Percentiles rank a stretch among this genome's conserved stretches.
These are phyloP conservation scores for Dryobota labecula DNA, from an alignment of 2,888 invertebrate genomes.

Conservation along the genomic window DNA sequence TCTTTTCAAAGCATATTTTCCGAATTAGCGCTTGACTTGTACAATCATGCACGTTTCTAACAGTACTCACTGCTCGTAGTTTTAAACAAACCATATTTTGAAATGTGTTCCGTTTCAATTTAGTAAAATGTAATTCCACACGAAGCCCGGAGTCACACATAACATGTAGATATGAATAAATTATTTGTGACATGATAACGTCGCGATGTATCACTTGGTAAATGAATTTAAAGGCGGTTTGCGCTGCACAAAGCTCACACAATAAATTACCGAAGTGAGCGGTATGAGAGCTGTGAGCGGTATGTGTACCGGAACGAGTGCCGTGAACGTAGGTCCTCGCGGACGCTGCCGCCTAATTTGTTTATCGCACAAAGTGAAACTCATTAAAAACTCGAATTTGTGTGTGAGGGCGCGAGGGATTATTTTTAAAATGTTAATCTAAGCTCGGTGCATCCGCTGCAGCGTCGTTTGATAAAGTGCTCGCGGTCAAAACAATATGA, in stretches of 20 bases:
- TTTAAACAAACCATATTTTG: constrained; percentile 4
- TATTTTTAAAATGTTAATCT: constrained; percentile 56
- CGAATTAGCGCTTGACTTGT: neutral
- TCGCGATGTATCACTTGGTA: constrained; percentile 41
- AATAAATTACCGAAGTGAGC: constrained; percentile 44
- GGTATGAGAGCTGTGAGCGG: constrained; percentile 10
- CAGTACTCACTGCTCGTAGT: neutral
- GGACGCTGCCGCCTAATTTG: constrained; percentile 69
- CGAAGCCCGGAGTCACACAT: constrained; percentile 5
- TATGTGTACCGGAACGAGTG: constrained; percentile 10
- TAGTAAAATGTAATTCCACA: constrained; percentile 1
- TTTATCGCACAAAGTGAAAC: constrained; percentile 74
- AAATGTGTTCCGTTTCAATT: constrained; percentile 17
- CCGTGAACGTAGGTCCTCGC: neutral
- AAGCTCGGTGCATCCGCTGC: constrained; percentile 6
- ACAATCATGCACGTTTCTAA: neutral
- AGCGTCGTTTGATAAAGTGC: neutral
- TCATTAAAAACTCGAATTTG: constrained; percentile 74
- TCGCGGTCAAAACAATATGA: neutral
- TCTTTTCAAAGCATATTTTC: neutral
- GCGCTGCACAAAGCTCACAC: constrained; percentile 27
- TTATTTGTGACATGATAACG: constrained; percentile 54
- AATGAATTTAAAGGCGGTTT: constrained; percentile 50
- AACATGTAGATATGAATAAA: constrained; percentile 39
- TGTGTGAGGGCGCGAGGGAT: constrained; percentile 32